Conservation (phyloP, 2,797 vertebrate genomes). For the Sylvilagus floridanus region DNA sequence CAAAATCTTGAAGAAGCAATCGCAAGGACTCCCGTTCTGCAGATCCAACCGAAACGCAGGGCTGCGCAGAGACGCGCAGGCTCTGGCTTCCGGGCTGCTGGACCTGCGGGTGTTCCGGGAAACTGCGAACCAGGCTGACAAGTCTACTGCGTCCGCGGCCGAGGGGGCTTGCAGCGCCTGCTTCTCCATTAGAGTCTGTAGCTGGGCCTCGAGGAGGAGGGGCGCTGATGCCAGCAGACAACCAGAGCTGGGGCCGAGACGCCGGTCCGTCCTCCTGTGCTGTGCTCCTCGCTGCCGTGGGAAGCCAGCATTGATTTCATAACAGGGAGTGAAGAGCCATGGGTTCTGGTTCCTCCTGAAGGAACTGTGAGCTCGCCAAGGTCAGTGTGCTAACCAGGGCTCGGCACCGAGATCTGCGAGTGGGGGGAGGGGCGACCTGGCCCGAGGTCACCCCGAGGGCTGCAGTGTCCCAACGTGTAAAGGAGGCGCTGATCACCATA, state of each 20-base stretch:
- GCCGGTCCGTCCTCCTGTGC: neutral
- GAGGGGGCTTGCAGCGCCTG: neutral
- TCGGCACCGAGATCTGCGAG: too few relatives aligned
- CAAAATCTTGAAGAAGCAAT: neutral
- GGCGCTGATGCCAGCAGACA: too few relatives aligned
- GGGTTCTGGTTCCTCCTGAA: neutral
- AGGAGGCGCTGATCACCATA: neutral
- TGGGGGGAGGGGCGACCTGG: too few relatives aligned
- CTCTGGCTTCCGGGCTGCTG: neutral
- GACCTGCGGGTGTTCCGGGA: neutral
- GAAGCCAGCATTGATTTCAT: too few relatives aligned
- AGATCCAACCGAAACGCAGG: neutral
- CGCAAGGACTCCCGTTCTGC: neutral
- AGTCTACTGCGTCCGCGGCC: neutral
- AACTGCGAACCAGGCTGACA: too few relatives aligned
- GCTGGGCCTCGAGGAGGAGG: neutral
- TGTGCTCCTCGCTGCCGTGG: too few relatives aligned
- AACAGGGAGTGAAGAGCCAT: too few relatives aligned
- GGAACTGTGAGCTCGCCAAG: neutral
- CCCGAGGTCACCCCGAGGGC: too few relatives aligned
- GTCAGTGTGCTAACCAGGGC: too few relatives aligned
- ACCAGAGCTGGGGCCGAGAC: neutral
- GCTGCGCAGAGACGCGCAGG: neutral
- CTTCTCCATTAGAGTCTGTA: neutral
- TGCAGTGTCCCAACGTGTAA: accelerated